Evolutionary conservation across 2,113 vertebrate species (phyloP).

Genomic region (Epinephelus lanceolatus): DNA sequence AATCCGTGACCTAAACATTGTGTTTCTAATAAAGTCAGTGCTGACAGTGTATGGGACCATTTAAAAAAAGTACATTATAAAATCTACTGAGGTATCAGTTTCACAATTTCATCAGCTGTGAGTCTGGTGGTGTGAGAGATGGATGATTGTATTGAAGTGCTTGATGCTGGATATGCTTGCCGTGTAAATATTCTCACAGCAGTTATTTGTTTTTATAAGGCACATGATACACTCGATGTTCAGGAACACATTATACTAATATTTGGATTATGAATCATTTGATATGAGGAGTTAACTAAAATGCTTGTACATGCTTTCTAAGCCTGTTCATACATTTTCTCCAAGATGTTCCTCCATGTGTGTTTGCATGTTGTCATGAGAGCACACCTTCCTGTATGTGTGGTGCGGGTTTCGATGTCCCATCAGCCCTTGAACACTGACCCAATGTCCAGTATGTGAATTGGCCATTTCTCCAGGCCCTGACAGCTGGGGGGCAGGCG

Average conservation of each 20-base stretch:
- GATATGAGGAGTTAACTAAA: background rate
- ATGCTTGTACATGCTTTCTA: background rate
- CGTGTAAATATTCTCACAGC: background rate
- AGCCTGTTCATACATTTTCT: constrained; percentile 1
- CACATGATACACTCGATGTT: background rate
- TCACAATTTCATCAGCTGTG: background rate
- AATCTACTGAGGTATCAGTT: background rate
- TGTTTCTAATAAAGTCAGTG: background rate
- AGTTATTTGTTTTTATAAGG: background rate
- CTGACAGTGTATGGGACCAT: background rate
- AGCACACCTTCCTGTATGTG: constrained; percentile 59
- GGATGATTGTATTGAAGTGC: background rate
- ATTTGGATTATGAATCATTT: background rate
- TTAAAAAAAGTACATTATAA: background rate
- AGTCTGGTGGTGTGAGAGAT: background rate
- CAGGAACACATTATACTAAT: background rate
- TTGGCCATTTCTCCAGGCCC: constrained; percentile 69
- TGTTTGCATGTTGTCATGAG: constrained; percentile 21
- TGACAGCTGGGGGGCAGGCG: constrained; percentile 71
- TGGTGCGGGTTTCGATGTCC: constrained; percentile 27
- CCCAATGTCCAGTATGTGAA: constrained; percentile 79
- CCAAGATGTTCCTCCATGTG: constrained; percentile 18
- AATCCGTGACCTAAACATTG: background rate
- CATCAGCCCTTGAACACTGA: constrained; percentile 72
- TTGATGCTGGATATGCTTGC: background rate